phyloP scores from a whole-genome alignment of 2,113 vertebrate species.

The Plecotus auritus region DNA sequence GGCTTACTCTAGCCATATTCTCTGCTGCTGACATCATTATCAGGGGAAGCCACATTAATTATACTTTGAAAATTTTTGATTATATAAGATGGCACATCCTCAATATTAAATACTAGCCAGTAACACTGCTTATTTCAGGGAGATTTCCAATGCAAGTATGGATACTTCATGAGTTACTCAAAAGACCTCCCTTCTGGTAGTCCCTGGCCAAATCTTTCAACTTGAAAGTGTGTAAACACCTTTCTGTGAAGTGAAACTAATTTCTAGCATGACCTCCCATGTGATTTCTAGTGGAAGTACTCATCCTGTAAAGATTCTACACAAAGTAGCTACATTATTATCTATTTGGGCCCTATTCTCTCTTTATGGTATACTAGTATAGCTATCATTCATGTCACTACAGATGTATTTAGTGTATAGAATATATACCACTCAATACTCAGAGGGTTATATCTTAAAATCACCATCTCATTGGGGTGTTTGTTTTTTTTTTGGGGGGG shows the following conservation, averaged over 20 bases:
- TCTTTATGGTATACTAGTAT: neutral
- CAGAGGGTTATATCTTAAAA: neutral
- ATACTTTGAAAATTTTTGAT: constrained; percentile 34
- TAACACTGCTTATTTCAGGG: neutral
- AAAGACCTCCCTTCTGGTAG: constrained; percentile 18
- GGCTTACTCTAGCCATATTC: neutral
- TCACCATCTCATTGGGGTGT: neutral
- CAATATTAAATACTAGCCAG: neutral
- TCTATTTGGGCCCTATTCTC: neutral
- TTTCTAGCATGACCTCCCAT: neutral
- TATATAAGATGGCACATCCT: neutral
- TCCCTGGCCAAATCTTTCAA: neutral
- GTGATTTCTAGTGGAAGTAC: neutral
- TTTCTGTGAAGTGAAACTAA: constrained; percentile 11
- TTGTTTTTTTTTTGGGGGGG: neutral
- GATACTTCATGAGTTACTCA: neutral
- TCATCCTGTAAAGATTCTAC: neutral
- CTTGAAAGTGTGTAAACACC: neutral
- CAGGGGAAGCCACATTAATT: neutral
- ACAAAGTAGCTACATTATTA: neutral
- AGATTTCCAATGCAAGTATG: neutral
- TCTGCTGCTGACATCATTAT: neutral
- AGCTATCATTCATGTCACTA: neutral
- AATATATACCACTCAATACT: neutral
- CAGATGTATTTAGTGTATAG: neutral